Conservation (phyloP, 2,888 invertebrate species). For the Trileptium ribeirensis region DNA sequence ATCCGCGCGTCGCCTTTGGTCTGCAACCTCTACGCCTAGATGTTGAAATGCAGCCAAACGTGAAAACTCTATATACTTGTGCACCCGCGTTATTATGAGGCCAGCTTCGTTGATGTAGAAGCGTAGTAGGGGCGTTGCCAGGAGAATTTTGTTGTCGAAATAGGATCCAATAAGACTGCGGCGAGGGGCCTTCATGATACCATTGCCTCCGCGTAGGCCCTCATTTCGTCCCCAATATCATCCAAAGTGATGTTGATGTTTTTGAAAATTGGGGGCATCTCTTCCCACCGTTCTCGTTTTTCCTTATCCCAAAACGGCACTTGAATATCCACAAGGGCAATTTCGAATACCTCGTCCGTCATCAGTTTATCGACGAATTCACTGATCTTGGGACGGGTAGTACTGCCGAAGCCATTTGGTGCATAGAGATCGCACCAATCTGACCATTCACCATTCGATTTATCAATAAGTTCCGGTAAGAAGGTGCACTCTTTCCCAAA, state of each 20-base stretch:
- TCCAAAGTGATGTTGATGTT: background rate
- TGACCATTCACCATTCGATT: background rate
- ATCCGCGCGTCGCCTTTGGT: background rate
- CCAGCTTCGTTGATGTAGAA: background rate
- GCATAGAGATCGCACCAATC: background rate
- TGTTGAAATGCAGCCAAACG: too few species aligned
- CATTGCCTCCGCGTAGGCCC: background rate
- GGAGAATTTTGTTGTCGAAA: background rate
- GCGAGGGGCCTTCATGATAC: background rate
- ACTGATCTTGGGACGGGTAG: background rate
- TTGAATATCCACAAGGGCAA: background rate
- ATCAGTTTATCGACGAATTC: background rate
- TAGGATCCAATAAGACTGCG: background rate
- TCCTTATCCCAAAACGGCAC: background rate
- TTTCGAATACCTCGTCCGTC: background rate
- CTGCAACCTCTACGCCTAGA: too few species aligned
- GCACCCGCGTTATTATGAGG: background rate
- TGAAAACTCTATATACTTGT: background rate
- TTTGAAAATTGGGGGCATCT: background rate
- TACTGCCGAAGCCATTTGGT: background rate
- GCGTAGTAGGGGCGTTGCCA: background rate
- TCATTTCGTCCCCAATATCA: background rate
- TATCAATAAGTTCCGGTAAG: background rate
- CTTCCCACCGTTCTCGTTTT: background rate
- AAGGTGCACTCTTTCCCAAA: background rate